These are phyloP conservation scores for Rhopalosiphum maidis DNA, from an alignment of 1,140 invertebrate genomes.

Conservation along the genomic window DNA sequence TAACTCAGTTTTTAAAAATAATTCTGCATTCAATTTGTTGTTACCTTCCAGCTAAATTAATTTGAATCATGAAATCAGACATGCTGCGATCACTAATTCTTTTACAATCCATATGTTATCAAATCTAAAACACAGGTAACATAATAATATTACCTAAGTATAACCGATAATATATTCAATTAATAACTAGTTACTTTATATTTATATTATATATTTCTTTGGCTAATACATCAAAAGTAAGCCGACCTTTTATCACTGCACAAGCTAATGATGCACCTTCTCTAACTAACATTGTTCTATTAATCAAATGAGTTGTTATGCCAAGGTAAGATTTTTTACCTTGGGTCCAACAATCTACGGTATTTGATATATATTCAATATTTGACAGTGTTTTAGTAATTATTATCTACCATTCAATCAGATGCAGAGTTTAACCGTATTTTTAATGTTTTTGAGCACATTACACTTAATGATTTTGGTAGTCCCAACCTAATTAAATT, in stretches of 20 bases:
- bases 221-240: not conserved
- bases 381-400: not conserved
- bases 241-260: not conserved
- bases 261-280: not conserved
- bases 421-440: not conserved
- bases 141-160: not conserved
- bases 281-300: not conserved
- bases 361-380: too few relatives aligned
- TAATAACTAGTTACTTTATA: not conserved
- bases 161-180: not conserved
- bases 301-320: not conserved
- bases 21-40: too few relatives aligned
- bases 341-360: not conserved
- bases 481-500: too few relatives aligned
- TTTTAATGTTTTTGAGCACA: slow-evolving; percentile 10
- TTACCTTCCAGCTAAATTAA: not conserved
- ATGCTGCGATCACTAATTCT: not conserved
- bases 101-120: not conserved
- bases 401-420: not conserved
- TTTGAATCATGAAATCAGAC: not conserved
- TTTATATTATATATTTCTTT: not conserved
- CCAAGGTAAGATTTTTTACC: slow-evolving; percentile 12
- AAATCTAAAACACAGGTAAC: not conserved
- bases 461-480: not conserved
- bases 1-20: too few relatives aligned